Conservation (phyloP, 2,797 vertebrate genomes). For the Melanotaenia maccullochi region DNA sequence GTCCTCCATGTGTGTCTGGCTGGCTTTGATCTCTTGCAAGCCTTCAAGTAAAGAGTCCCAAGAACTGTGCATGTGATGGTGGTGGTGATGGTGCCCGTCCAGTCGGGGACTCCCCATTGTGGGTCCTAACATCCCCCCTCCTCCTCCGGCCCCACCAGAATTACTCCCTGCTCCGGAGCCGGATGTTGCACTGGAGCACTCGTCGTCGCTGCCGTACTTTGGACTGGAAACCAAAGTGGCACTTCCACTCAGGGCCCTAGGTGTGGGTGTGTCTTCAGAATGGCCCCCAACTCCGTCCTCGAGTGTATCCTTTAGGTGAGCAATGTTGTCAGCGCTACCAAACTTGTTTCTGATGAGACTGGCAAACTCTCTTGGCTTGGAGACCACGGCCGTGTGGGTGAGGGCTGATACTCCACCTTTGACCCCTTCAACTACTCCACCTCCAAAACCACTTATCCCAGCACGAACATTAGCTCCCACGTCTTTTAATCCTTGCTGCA, state of each 20-base stretch:
- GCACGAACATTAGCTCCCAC: slow-evolving; percentile 95
- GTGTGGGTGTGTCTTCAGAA: slow-evolving; percentile 86
- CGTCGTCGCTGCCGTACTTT: slow-evolving; percentile 96
- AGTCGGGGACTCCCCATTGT: slow-evolving; percentile 91
- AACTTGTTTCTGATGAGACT: slow-evolving; percentile 98
- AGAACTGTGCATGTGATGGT: slow-evolving; percentile 85
- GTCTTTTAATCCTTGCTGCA: slow-evolving; percentile 98
- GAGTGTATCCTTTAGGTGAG: slow-evolving; percentile 93
- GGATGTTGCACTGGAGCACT: slow-evolving; percentile 94
- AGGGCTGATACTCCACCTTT: slow-evolving; percentile 94
- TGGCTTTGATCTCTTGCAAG: slow-evolving; percentile 94
- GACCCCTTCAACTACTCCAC: slow-evolving; percentile 95
- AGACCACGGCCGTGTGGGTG: slow-evolving; percentile 94
- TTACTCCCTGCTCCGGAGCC: slow-evolving; percentile 92
- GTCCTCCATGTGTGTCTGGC: slow-evolving; percentile 94
- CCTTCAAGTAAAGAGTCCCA: slow-evolving; percentile 93
- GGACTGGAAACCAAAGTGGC: slow-evolving; percentile 97
- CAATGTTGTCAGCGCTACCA: slow-evolving; percentile 96
- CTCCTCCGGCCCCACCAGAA: slow-evolving; percentile 88
- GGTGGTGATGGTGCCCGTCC: slow-evolving; percentile 89
- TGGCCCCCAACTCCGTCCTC: slow-evolving; percentile 87
- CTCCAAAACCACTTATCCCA: slow-evolving; percentile 96
- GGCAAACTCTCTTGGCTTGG: slow-evolving; percentile 95
- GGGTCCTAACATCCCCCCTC: slow-evolving; percentile 80
- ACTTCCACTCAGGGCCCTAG: slow-evolving; percentile 92